Conservation (phyloP, 2,797 vertebrate species). For the Pseudochromis fuscus region DNA sequence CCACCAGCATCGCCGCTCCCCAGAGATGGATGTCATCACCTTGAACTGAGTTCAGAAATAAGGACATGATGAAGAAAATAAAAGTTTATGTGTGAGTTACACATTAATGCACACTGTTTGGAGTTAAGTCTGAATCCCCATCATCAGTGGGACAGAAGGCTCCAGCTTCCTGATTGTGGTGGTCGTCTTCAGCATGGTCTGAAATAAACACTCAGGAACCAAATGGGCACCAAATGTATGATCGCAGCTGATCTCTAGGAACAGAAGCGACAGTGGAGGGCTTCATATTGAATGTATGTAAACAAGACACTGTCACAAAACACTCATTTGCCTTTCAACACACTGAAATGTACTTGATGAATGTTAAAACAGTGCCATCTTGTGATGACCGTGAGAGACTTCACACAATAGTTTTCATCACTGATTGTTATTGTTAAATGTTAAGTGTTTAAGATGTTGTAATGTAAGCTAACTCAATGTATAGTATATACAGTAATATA, state of each 20-base stretch:
- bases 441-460: too few species aligned
- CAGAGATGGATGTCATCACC: conserved; percentile 65
- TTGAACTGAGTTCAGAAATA: conserved; percentile 48
- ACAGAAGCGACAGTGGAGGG: not conserved
- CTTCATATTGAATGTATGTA: not conserved
- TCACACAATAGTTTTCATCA: conserved; percentile 7
- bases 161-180: not conserved
- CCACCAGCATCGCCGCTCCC: conserved; percentile 19
- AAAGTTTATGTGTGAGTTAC: conserved; percentile 19
- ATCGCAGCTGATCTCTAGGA: not conserved
- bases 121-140: conserved; percentile 11
- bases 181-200: not conserved
- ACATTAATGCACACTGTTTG: conserved; percentile 15
- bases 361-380: conserved; percentile 7
- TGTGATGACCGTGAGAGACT: conserved; percentile 18
- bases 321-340: not conserved
- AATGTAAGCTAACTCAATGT: too few species aligned
- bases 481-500: too few species aligned
- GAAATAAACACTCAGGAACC: conserved; percentile 36
- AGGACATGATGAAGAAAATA: conserved; percentile 13
- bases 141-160: conserved; percentile 2
- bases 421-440: too few species aligned
- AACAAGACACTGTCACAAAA: conserved; percentile 25
- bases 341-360: not conserved
- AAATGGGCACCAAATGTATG: not conserved